phyloP scores from a whole-genome alignment of 30 jellyfish, hydroid and myxozoan species.

The Aurelia sp. region DNA sequence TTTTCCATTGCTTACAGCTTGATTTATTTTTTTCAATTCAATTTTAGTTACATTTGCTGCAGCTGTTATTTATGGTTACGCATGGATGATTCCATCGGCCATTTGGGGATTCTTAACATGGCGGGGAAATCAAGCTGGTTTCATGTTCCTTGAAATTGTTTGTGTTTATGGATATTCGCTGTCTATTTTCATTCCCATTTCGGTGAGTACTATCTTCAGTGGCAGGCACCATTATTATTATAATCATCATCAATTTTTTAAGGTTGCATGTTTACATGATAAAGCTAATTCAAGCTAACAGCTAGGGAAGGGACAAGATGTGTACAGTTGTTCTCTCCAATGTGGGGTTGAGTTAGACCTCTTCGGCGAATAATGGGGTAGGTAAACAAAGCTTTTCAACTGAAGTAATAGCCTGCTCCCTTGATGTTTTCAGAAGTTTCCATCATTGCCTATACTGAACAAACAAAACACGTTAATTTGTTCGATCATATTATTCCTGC shows the following conservation, averaged over 20 bases:
- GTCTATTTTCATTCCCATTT: constrained; percentile 88
- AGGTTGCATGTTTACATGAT: too few relatives aligned
- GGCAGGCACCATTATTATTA: background rate
- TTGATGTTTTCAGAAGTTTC: too few relatives aligned
- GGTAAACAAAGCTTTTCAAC: too few relatives aligned
- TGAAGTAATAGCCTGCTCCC: too few relatives aligned
- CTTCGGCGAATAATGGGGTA: too few relatives aligned
- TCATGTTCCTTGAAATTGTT: constrained; percentile 85
- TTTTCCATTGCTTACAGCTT: background rate
- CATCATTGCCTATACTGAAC: too few relatives aligned
- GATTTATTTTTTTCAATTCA: background rate
- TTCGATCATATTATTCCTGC: too few relatives aligned
- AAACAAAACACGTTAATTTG: too few relatives aligned
- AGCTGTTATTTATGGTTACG: constrained; percentile 83
- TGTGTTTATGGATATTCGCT: constrained; percentile 95
- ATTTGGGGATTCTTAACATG: constrained; percentile 89
- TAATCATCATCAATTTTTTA: too few relatives aligned
- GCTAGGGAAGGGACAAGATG: background rate
- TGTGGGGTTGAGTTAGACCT: too few relatives aligned
- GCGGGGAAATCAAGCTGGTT: constrained; percentile 98
- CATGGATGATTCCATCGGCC: constrained; percentile 90
- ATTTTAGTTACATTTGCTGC: constrained; percentile 89
- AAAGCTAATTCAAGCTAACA: too few relatives aligned
- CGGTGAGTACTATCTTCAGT: constrained; percentile 57
- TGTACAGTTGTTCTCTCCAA: too few relatives aligned